Evolutionary conservation across 1,140 invertebrate genomes (phyloP).

Genomic region (Drosophila eugracilis): DNA sequence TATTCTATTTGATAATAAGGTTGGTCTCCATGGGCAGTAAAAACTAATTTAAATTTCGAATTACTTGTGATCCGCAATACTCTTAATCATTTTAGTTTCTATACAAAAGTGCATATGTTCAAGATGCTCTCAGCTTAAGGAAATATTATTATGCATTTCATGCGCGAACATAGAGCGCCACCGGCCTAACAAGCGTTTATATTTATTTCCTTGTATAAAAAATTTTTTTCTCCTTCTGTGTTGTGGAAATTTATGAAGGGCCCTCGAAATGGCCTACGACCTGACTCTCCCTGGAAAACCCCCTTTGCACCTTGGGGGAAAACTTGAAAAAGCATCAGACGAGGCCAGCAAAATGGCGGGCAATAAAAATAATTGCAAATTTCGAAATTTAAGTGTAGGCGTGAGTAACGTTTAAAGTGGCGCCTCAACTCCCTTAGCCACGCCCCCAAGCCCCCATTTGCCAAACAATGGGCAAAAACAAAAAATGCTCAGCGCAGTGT

Average conservation of each 20-base stretch:
- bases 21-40: no score
- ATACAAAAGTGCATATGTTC: neutral
- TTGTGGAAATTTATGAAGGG: slow-evolving; percentile 71
- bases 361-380: slow-evolving; percentile 83
- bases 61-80: no score
- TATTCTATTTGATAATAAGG: no score
- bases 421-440: neutral
- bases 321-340: slow-evolving; percentile 9
- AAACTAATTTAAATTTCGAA: no score
- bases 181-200: slow-evolving; percentile 63
- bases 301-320: slow-evolving; percentile 16
- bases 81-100: no score
- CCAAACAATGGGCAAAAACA: slow-evolving; percentile 60
- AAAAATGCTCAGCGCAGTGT: slow-evolving; percentile 71
- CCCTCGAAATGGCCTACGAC: slow-evolving; percentile 47
- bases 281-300: neutral
- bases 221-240: slow-evolving; percentile 28
- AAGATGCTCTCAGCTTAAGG: neutral
- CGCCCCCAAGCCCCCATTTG: slow-evolving; percentile 1
- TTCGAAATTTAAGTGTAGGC: slow-evolving; percentile 81
- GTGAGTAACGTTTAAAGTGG: slow-evolving; percentile 67
- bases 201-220: slow-evolving; percentile 54
- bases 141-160: slow-evolving; percentile 13
- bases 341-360: slow-evolving; percentile 63
- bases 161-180: slow-evolving; percentile 17